Percentiles rank a stretch among this genome's conserved stretches.
Conservation (phyloP, 1,140 invertebrate genomes). For the Pseudobourletiella spinata region DNA sequence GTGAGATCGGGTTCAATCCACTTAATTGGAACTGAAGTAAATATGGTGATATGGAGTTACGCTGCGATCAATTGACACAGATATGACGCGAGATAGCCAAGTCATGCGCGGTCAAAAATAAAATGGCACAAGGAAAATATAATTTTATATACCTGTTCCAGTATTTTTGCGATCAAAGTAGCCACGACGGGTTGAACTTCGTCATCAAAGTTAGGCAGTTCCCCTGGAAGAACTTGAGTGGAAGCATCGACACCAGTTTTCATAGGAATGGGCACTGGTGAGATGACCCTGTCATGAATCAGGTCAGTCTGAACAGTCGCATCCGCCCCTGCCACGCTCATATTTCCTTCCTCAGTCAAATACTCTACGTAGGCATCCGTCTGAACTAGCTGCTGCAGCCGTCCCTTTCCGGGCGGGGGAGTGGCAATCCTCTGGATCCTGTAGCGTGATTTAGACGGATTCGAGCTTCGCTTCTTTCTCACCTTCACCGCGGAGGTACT, state of each 20-base stretch:
- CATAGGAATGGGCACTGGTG: neutral
- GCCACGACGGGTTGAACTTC: slow-evolving; percentile 29
- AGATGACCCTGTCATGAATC: slow-evolving; percentile 10
- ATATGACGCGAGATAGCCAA: too few species aligned
- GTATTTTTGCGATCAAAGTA: slow-evolving; percentile 28
- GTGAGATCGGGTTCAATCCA: too few species aligned
- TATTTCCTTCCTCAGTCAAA: slow-evolving; percentile 7
- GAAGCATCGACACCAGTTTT: slow-evolving; percentile 26
- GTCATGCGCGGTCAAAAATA: too few species aligned
- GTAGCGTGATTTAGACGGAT: neutral
- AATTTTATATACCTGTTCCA: slow-evolving; percentile 27
- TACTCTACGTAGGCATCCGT: slow-evolving; percentile 29
- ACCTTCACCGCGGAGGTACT: too few species aligned
- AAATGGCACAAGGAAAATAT: too few species aligned
- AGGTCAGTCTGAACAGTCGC: slow-evolving; percentile 28
- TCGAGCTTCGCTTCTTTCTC: neutral
- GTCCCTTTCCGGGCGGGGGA: slow-evolving; percentile 24
- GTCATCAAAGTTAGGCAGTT: slow-evolving; percentile 30
- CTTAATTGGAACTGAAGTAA: too few species aligned
- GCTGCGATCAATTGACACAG: neutral
- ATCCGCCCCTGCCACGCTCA: slow-evolving; percentile 14
- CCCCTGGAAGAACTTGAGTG: slow-evolving; percentile 32
- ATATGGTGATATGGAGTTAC: too few species aligned
- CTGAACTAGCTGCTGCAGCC: slow-evolving; percentile 19
- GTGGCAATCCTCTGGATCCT: slow-evolving; percentile 14